These are phyloP conservation scores for Sinhomidia bicolor DNA, from an alignment of 2,888 invertebrate species.

Conservation along the genomic window DNA sequence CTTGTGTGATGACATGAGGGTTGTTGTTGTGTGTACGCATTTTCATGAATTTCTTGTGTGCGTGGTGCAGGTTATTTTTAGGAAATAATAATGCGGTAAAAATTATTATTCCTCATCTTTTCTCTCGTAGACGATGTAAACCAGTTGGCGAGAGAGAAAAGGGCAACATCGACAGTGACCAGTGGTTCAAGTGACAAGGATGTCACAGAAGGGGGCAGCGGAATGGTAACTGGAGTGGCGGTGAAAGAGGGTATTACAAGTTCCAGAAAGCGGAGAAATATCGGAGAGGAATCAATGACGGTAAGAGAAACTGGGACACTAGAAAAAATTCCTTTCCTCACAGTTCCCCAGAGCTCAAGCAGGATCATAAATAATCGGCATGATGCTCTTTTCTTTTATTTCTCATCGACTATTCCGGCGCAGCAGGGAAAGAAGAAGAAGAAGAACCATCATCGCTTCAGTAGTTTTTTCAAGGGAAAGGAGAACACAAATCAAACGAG, in stretches of 20 bases:
- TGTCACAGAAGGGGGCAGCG: constrained; percentile 4
- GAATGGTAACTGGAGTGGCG: constrained; percentile 30
- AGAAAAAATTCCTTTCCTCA: constrained; percentile 40
- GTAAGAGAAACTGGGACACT: constrained; percentile 39
- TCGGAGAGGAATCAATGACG: constrained; percentile 35
- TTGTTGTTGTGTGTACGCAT: background rate
- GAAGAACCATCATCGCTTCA: constrained; percentile 32
- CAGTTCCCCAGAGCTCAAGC: constrained; percentile 52
- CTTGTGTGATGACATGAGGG: background rate
- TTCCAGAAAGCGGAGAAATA: constrained; percentile 28
- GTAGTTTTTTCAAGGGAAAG: constrained; percentile 61
- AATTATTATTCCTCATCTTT: background rate
- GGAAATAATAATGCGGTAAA: background rate
- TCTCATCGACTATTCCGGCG: background rate
- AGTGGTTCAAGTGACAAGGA: background rate
- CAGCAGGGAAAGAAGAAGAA: background rate
- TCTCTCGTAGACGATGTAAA: constrained; percentile 26
- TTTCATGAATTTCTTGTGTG: background rate
- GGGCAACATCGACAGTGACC: constrained; percentile 61
- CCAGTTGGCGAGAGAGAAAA: constrained; percentile 47
- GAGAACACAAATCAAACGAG: constrained; percentile 59
- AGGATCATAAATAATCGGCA: constrained; percentile 66
- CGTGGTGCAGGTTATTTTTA: too few species aligned
- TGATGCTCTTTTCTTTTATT: constrained; percentile 52
- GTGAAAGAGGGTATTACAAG: background rate